Evolutionary conservation across 2,113 vertebrate genomes (phyloP), one percentile per base, ranked within the genome.

Genomic region (Nannobrachium achirus): DNA sequence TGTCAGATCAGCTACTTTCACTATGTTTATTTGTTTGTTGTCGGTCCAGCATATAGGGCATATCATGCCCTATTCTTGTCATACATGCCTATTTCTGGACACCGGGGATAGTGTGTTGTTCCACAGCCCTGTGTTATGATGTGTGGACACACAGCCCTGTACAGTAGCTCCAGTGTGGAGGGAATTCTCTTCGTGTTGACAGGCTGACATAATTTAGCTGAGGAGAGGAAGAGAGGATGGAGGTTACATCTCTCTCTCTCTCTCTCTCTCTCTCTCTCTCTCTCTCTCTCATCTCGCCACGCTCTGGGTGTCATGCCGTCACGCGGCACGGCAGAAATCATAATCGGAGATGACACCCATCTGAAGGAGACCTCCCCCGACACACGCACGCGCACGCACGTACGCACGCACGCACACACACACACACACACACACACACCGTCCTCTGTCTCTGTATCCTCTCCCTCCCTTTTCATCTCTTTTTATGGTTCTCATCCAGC

Each of bases 201-300:
- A 84, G 83, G 84, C 84, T 85, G 77, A 83, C 80, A 68, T 77
- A 64, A n/a, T n/a, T n/a, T n/a, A n/a, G 53, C 63, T 66, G 51
- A 75, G 61, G 55, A 61, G 42, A n/a, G 63, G 56, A 73, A 57
- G n/a, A 67, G 66, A 49, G 56, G 52, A 66, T 42, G 55, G 62
- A 16, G 58, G 40, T 6, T 33, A 20, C 52, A n/a, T 25, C 11
- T 44, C 50, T 41, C 45, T 39, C 63, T 57, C 46, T 44, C 16
- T 40, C 16, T 69, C n/a, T 13, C 16, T 45, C 58, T 20, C 57
- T 48, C 44, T 61, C 18, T 25, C 33, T 61, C 40, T 18, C 16
- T 1, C 41, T 1, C 57, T 45, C 1, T 49, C 45, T 46, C 19
- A n/a, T 56, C 53, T 78, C 71, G 71, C 78, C 66, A 73, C 59